Conservation (phyloP, 2,797 vertebrate species). For the Odontamblyopus rebecca region DNA sequence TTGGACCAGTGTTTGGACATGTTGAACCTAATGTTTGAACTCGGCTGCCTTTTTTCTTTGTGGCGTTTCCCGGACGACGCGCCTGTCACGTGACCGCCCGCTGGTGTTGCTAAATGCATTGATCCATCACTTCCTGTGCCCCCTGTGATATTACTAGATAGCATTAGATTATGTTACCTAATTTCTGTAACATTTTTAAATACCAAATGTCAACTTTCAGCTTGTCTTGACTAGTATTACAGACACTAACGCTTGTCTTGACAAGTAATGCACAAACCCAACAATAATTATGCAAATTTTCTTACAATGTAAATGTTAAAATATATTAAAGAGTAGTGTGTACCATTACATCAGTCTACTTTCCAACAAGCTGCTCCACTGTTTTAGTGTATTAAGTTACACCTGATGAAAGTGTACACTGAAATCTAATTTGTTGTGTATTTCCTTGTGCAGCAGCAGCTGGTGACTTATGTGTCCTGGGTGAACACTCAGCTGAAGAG, state of each 20-base stretch:
- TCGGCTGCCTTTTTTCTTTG: constrained; percentile 48
- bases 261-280: too few relatives aligned
- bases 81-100: constrained; percentile 60
- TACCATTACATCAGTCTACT: too few relatives aligned
- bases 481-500: constrained; percentile 96
- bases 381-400: constrained; percentile 15
- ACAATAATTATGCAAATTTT: too few relatives aligned
- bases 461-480: constrained; percentile 94
- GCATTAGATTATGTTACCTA: too few relatives aligned
- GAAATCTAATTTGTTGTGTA: not conserved
- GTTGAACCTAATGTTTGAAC: constrained; percentile 21
- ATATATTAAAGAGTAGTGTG: too few relatives aligned
- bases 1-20: not conserved
- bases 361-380: not conserved
- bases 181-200: too few relatives aligned
- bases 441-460: constrained; percentile 84
- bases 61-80: constrained; percentile 59
- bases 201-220: too few relatives aligned
- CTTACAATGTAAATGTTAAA: too few relatives aligned
- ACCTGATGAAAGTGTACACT: constrained; percentile 10
- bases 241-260: too few relatives aligned
- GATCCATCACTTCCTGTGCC: constrained; percentile 7
- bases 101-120: constrained; percentile 3
- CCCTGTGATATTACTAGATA: not conserved
- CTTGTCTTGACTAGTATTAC: too few relatives aligned